Percentiles rank a stretch among this genome's conserved stretches.
Conservation (phyloP, 2,888 invertebrate species). For the Philonicus albiceps region DNA sequence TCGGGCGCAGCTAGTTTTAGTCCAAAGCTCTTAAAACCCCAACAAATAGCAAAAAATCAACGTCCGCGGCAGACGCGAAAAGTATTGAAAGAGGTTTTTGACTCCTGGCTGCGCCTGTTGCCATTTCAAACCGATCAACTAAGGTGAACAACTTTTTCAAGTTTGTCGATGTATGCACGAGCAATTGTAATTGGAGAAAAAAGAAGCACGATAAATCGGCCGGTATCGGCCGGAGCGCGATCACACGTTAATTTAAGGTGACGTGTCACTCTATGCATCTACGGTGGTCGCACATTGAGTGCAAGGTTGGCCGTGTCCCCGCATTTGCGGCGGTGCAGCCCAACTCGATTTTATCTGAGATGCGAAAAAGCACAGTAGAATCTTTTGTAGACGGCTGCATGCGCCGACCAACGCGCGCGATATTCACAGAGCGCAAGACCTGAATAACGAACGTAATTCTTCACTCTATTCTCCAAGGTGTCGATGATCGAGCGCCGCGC, state of each 20-base stretch:
- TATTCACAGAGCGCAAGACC: not conserved
- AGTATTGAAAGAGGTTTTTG: slow-evolving; percentile 10
- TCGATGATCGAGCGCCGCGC: not conserved
- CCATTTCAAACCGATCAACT: slow-evolving; percentile 28
- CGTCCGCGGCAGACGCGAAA: not conserved
- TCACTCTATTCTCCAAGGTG: not conserved
- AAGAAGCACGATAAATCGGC: slow-evolving; percentile 26
- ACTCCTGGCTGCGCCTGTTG: slow-evolving; percentile 32
- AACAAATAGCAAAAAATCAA: not conserved
- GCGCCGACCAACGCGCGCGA: not conserved
- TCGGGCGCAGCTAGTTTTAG: not conserved
- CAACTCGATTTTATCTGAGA: not conserved
- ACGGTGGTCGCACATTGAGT: slow-evolving; percentile 33
- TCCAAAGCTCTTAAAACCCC: not conserved
- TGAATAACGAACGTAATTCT: not conserved
- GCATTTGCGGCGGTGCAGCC: not conserved
- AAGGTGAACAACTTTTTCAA: slow-evolving; percentile 39
- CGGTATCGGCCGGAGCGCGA: not conserved
- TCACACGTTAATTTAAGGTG: slow-evolving; percentile 24
- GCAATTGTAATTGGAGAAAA: slow-evolving; percentile 29
- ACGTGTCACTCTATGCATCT: slow-evolving; percentile 28
- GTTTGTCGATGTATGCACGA: slow-evolving; percentile 17
- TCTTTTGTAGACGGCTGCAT: not conserved
- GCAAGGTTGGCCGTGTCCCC: slow-evolving; percentile 7
- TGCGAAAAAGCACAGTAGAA: not conserved